Conservation (phyloP, 2,888 invertebrate species). For the Drosophila lutescens region DNA sequence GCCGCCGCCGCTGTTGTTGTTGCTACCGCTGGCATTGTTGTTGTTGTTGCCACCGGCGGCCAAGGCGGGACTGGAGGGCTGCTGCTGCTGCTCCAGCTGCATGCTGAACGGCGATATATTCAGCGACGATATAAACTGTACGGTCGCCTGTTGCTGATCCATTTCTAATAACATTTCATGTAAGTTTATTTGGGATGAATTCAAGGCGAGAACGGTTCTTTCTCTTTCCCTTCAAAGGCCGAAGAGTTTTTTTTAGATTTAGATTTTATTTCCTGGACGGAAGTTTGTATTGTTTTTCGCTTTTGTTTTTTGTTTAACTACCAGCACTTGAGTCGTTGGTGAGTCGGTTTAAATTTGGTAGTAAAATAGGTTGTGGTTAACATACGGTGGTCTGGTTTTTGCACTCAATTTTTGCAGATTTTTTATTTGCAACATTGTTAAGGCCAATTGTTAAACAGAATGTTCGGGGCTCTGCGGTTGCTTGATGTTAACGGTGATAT, state of each 20-base stretch:
- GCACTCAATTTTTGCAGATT: slow-evolving; percentile 55
- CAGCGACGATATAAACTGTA: slow-evolving; percentile 94
- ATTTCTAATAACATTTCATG: slow-evolving; percentile 90
- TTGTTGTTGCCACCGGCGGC: slow-evolving; percentile 71
- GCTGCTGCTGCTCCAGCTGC: slow-evolving; percentile 87
- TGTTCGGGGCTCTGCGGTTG: slow-evolving; percentile 6
- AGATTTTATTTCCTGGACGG: slow-evolving; percentile 49
- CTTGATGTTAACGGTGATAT: slow-evolving; percentile 1
- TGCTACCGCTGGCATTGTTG: slow-evolving; percentile 48
- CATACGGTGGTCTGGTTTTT: slow-evolving; percentile 72
- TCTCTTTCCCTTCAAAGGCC: not conserved
- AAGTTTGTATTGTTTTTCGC: slow-evolving; percentile 26
- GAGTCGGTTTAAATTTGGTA: slow-evolving; percentile 49
- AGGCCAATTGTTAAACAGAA: slow-evolving; percentile 37
- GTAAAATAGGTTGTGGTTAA: slow-evolving; percentile 51
- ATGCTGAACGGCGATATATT: slow-evolving; percentile 95
- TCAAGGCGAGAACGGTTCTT: slow-evolving; percentile 9
- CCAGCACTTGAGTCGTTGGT: slow-evolving; percentile 15
- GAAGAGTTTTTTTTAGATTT: not conserved
- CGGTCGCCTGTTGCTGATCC: slow-evolving; percentile 92
- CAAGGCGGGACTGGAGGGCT: slow-evolving; percentile 85
- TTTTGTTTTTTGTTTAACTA: slow-evolving; percentile 11
- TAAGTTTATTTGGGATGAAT: slow-evolving; percentile 38
- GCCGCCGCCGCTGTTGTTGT: slow-evolving; percentile 35
- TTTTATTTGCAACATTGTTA: slow-evolving; percentile 59